phyloP scores from a whole-genome alignment of 1,140 invertebrate genomes.

The Contarinia nasturtii region DNA sequence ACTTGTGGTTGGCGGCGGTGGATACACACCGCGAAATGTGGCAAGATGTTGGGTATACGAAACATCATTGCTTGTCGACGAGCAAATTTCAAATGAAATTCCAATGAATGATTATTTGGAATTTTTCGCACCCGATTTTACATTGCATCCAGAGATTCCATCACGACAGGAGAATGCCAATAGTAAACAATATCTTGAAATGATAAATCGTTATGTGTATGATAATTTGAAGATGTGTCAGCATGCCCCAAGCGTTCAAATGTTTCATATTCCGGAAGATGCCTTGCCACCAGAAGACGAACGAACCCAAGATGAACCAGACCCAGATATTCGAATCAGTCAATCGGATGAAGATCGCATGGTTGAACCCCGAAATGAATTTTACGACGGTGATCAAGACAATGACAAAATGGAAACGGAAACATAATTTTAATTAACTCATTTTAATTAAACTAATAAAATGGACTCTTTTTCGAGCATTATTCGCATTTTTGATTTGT shows the following conservation, averaged over 20 bases:
- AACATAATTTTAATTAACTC: not conserved
- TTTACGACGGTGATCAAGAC: slow-evolving; percentile 77
- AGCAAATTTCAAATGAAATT: slow-evolving; percentile 78
- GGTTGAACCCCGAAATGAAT: slow-evolving; percentile 78
- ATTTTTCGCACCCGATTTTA: slow-evolving; percentile 91
- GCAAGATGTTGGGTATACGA: slow-evolving; percentile 98
- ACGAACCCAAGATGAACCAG: slow-evolving; percentile 49
- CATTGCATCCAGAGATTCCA: slow-evolving; percentile 74
- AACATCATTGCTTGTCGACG: slow-evolving; percentile 82
- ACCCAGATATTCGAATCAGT: slow-evolving; percentile 64
- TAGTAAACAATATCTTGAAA: slow-evolving; percentile 76
- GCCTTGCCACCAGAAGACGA: slow-evolving; percentile 46
- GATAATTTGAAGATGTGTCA: slow-evolving; percentile 80
- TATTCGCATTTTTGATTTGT: too few species aligned
- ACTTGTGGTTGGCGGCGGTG: slow-evolving; percentile 68
- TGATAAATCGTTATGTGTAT: slow-evolving; percentile 66
- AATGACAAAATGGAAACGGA: slow-evolving; percentile 36
- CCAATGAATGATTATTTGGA: slow-evolving; percentile 89
- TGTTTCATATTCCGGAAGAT: slow-evolving; percentile 74
- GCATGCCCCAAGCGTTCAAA: slow-evolving; percentile 78
- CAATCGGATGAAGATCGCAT: slow-evolving; percentile 67
- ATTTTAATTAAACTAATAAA: too few species aligned
- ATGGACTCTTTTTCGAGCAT: too few species aligned
- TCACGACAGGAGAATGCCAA: slow-evolving; percentile 73
- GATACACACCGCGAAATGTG: slow-evolving; percentile 91